Percentiles rank a stretch among this genome's conserved stretches.
phyloP scores from a whole-genome alignment of 2,888 invertebrate species.

The Muschampia plurimacula region DNA sequence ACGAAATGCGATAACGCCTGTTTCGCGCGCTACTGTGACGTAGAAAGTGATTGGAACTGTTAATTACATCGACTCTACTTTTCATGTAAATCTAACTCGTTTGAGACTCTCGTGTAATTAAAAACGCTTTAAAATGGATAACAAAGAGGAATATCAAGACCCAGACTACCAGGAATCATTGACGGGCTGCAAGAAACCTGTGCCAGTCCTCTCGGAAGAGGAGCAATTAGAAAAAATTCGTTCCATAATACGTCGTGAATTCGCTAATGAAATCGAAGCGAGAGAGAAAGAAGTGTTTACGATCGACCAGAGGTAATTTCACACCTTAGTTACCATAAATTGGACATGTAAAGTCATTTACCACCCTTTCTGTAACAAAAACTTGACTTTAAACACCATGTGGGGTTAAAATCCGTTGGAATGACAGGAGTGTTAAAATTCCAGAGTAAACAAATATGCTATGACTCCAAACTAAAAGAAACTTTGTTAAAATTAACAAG shows the following conservation, averaged over 20 bases:
- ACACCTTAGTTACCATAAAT: background rate
- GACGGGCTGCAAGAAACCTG: slow-evolving; percentile 59
- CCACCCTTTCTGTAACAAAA: background rate
- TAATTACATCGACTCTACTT: background rate
- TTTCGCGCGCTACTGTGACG: slow-evolving; percentile 51
- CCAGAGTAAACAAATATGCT: background rate
- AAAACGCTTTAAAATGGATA: slow-evolving; percentile 61
- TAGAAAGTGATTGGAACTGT: slow-evolving; percentile 36
- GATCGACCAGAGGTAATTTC: slow-evolving; percentile 87
- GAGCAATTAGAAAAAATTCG: slow-evolving; percentile 82
- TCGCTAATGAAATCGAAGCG: slow-evolving; percentile 88
- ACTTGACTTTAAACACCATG: slow-evolving; percentile 14
- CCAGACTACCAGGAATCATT: slow-evolving; percentile 83
- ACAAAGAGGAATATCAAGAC: slow-evolving; percentile 84
- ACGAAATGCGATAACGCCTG: slow-evolving; percentile 43
- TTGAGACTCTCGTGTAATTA: background rate
- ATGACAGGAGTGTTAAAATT: background rate
- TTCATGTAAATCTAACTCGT: background rate
- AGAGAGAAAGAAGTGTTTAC: slow-evolving; percentile 90
- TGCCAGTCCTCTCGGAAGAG: slow-evolving; percentile 61
- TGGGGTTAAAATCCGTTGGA: slow-evolving; percentile 5
- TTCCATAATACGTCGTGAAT: slow-evolving; percentile 89
- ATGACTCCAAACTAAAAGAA: too few species aligned
- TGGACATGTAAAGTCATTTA: background rate
- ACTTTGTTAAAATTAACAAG: too few species aligned